phyloP scores from a whole-genome alignment of 2,113 vertebrate species.

The Microcebus lehilahytsara region DNA sequence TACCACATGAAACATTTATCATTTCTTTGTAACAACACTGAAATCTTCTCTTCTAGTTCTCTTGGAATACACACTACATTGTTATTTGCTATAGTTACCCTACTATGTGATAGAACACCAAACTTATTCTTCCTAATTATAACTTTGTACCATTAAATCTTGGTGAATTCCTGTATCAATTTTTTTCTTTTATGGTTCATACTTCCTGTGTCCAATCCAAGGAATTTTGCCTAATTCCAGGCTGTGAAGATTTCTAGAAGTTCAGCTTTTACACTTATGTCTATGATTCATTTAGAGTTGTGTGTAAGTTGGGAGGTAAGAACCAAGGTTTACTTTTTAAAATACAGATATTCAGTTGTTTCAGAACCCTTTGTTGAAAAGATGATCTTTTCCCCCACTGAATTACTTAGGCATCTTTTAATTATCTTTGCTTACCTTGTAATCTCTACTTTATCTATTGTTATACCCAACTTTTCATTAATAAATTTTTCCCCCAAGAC shows the following conservation, averaged over 20 bases:
- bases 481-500: neutral
- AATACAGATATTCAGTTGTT: neutral
- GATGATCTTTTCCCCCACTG: neutral
- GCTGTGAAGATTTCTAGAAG: neutral
- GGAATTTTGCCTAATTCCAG: neutral
- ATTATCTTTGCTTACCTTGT: neutral
- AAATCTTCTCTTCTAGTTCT: neutral
- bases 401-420: neutral
- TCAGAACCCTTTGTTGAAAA: neutral
- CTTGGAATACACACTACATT: neutral
- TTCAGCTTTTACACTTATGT: neutral
- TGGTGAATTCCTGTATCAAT: neutral
- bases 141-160: neutral
- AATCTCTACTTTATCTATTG: neutral
- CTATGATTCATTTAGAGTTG: neutral
- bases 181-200: neutral
- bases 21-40: neutral
- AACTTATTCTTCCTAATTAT: neutral
- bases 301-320: neutral
- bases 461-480: neutral
- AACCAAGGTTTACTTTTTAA: neutral
- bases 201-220: neutral
- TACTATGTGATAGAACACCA: neutral
- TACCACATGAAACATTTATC: neutral
- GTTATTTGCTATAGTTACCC: neutral